Conservation (phyloP, 1,140 invertebrate genomes). For the Drosophila arawakana region DNA sequence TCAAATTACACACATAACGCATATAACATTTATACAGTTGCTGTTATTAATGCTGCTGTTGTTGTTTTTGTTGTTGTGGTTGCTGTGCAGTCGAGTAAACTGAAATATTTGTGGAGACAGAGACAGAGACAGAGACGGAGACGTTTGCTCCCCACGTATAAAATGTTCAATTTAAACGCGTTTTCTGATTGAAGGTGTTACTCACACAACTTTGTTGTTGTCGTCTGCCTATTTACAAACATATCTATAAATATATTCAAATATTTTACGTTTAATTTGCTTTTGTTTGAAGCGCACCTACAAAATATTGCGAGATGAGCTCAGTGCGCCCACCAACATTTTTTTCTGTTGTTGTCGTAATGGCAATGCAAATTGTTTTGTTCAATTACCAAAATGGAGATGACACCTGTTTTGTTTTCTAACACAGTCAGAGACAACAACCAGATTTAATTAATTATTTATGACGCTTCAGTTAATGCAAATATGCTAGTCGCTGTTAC, state of each 20-base stretch:
- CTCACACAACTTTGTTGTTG: conserved; percentile 15
- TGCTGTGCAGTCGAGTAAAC: conserved; percentile 26
- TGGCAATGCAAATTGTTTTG: conserved; percentile 64
- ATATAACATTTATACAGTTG: conserved; percentile 39
- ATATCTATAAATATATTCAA: conserved; percentile 25
- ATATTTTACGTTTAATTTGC: conserved; percentile 16
- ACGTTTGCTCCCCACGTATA: conserved; percentile 46
- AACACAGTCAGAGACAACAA: conserved; percentile 39
- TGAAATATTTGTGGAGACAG: conserved; percentile 31
- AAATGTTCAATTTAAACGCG: conserved; percentile 54
- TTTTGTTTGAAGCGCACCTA: conserved; percentile 55
- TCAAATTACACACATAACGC: conserved; percentile 38
- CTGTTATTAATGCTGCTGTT: conserved; percentile 11
- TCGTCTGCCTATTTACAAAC: conserved; percentile 8
- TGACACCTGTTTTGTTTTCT: conserved; percentile 68
- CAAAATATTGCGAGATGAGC: conserved; percentile 77
- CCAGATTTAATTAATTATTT: conserved; percentile 42
- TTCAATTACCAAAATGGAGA: conserved; percentile 78
- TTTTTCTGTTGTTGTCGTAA: conserved; percentile 15
- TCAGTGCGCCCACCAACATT: conserved; percentile 63
- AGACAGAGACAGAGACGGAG: conserved; percentile 4
- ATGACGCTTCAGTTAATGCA: conserved; percentile 50
- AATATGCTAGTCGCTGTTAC: conserved; percentile 28
- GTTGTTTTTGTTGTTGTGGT: conserved; percentile 27
- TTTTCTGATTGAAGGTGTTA: conserved; percentile 62